Evolutionary conservation across 1,140 invertebrate species (phyloP).

Genomic region (Galleria mellonella): DNA sequence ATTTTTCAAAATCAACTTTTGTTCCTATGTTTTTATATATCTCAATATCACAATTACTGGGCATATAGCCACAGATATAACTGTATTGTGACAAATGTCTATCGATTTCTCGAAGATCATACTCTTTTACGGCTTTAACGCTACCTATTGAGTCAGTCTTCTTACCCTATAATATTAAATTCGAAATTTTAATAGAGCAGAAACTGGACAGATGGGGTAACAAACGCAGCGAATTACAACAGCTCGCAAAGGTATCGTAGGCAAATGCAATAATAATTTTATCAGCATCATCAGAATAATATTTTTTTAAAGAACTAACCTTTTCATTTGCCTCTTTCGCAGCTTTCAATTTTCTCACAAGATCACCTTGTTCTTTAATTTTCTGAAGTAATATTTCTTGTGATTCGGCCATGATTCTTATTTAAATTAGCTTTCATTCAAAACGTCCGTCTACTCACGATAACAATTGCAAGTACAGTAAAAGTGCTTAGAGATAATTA

Average conservation of each 20-base stretch:
- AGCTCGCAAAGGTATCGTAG: not conserved
- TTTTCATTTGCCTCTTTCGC: slow-evolving; percentile 83
- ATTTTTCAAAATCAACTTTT: slow-evolving; percentile 50
- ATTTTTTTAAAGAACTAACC: slow-evolving; percentile 66
- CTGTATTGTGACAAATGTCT: slow-evolving; percentile 70
- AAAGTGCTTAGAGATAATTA: slow-evolving; percentile 40
- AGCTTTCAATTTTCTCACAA: slow-evolving; percentile 87
- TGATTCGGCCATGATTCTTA: slow-evolving; percentile 44
- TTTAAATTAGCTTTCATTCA: slow-evolving; percentile 6
- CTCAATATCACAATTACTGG: slow-evolving; percentile 70
- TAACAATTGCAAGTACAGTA: slow-evolving; percentile 15
- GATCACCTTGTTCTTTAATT: slow-evolving; percentile 87
- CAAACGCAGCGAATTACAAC: no score
- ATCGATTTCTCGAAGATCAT: slow-evolving; percentile 46
- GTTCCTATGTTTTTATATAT: slow-evolving; percentile 57
- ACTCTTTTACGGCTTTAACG: slow-evolving; percentile 18
- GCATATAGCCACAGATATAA: slow-evolving; percentile 74
- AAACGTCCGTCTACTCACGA: slow-evolving; percentile 10
- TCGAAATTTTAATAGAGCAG: slow-evolving; percentile 29
- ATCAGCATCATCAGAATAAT: slow-evolving; percentile 8
- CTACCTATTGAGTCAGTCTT: no score
- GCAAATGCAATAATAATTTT: no score
- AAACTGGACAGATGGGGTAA: slow-evolving; percentile 11
- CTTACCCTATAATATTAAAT: slow-evolving; percentile 47
- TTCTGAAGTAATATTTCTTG: slow-evolving; percentile 76